Conservation (phyloP, 2,113 vertebrate genomes). For the Rafetus swinhoei region DNA sequence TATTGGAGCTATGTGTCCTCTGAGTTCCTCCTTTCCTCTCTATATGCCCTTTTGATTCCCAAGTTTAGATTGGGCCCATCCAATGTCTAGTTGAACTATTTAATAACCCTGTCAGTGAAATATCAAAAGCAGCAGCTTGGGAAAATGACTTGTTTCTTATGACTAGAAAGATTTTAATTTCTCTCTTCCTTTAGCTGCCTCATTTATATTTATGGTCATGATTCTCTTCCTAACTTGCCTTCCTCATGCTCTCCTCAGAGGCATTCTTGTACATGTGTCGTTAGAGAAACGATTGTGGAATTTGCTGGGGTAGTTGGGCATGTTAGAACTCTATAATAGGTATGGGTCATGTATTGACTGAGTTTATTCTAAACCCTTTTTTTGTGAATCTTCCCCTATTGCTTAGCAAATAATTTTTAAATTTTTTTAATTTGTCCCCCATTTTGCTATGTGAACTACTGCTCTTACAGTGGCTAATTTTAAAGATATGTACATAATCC, state of each 20-base stretch:
- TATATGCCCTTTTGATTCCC: not conserved
- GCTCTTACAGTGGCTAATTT: not conserved
- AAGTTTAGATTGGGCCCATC: not conserved
- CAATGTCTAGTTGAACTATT: not conserved
- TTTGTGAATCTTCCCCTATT: not conserved
- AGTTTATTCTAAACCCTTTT: not conserved
- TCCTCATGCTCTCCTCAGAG: no score
- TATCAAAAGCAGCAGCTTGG: not conserved
- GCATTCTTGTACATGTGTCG: not conserved
- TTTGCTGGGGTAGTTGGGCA: not conserved
- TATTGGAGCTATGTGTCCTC: not conserved
- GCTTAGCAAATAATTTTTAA: no score
- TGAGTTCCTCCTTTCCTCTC: not conserved
- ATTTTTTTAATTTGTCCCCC: not conserved
- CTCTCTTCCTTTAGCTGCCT: not conserved
- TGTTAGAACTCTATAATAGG: not conserved
- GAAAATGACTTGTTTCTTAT: not conserved
- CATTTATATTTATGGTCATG: not conserved
- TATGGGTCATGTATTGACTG: rapidly evolving
- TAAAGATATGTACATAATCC: not conserved
- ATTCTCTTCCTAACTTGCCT: no score
- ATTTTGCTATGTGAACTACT: not conserved
- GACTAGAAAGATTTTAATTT: not conserved
- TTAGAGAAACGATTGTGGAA: rapidly evolving
- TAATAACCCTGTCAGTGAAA: not conserved